These are phyloP conservation scores for Mormyrus iriodes DNA, from an alignment of 2,113 vertebrate genomes.

Conservation along the genomic window DNA sequence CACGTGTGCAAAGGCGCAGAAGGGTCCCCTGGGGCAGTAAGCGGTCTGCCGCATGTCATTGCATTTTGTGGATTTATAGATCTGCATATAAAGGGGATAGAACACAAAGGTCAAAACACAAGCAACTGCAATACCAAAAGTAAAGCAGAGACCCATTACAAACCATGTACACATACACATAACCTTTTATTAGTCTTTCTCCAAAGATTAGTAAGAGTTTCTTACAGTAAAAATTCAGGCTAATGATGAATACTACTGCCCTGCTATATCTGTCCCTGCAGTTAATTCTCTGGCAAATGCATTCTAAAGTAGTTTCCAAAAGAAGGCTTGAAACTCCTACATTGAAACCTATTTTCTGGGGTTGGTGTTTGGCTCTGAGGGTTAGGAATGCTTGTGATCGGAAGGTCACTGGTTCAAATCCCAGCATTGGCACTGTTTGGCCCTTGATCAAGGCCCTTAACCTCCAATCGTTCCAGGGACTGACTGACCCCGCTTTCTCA, in stretches of 20 bases:
- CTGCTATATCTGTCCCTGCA: neutral
- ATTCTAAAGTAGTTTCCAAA: neutral
- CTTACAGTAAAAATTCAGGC: neutral
- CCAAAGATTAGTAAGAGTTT: neutral
- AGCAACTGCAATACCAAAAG: neutral
- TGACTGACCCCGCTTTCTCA: neutral
- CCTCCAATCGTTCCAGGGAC: neutral
- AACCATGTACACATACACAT: neutral
- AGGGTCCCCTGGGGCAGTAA: conserved; percentile 83
- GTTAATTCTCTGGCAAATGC: neutral
- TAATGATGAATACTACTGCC: neutral
- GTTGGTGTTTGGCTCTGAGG: neutral
- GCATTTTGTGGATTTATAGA: conserved; percentile 91
- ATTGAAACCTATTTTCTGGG: neutral
- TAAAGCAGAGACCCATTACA: neutral
- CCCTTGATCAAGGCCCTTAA: neutral
- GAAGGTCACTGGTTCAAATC: neutral
- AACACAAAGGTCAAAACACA: neutral
- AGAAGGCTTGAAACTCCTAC: neutral
- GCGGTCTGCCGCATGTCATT: conserved; percentile 88
- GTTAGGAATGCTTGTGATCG: neutral
- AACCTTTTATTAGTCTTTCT: neutral
- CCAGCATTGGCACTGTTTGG: neutral
- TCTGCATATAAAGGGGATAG: conserved; percentile 52
- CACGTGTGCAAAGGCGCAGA: conserved; percentile 86